A percentile compares a stretch with the other conserved stretches of the same genome.
Conservation (phyloP, 64 coral and sea anemone species). For the Stichodactyla mertensii region DNA sequence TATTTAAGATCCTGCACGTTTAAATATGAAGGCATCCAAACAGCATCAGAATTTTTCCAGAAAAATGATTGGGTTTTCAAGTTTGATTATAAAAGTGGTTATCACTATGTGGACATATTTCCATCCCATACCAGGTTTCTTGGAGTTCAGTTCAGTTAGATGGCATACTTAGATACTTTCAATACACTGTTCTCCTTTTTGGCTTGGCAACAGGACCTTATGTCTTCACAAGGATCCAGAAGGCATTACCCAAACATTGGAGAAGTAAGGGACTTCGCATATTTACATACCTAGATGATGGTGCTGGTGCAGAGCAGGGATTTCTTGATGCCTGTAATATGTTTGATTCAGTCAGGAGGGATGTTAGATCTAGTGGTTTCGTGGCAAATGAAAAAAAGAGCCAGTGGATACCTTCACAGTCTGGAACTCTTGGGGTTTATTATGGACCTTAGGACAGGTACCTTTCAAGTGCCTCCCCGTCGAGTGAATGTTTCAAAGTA, state of each 20-base stretch:
- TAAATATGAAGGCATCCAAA: conserved; percentile 48
- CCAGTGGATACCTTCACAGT: no score
- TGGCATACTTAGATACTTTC: conserved; percentile 32
- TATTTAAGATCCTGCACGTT: conserved; percentile 44
- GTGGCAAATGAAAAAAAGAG: background rate
- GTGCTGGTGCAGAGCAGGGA: background rate
- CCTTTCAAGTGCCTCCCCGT: no score
- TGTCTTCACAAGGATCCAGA: conserved; percentile 36
- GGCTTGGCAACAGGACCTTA: conserved; percentile 34
- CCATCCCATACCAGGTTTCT: conserved; percentile 25
- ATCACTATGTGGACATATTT: conserved; percentile 55
- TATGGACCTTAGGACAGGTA: no score
- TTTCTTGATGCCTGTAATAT: conserved; percentile 3
- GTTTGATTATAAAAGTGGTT: conserved; percentile 8
- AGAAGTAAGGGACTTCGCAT: conserved; percentile 12
- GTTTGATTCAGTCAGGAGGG: background rate
- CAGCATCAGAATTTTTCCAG: conserved; percentile 21
- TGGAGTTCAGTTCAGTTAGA: conserved; percentile 19
- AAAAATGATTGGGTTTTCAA: background rate
- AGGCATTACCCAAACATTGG: conserved; percentile 29
- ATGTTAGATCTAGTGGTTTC: conserved; percentile 21
- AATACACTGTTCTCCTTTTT: conserved; percentile 36
- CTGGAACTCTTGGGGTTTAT: no score
- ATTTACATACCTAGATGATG: conserved; percentile 46
- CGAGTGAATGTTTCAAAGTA: no score